These are phyloP conservation scores for Heteropelma amictum DNA, from an alignment of 2,888 invertebrate species.

Conservation along the genomic window DNA sequence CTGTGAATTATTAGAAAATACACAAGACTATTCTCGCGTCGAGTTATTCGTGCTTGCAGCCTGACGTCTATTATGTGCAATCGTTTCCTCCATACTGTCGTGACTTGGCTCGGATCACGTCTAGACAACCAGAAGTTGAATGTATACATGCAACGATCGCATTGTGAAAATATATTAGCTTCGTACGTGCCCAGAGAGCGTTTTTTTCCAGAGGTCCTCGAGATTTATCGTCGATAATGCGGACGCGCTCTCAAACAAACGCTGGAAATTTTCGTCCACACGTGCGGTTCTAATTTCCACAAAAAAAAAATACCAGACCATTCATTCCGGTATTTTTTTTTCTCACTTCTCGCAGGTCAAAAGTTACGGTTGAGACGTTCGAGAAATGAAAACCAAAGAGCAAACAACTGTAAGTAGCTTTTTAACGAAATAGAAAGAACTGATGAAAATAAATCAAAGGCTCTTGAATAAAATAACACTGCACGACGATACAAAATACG, in stretches of 20 bases:
- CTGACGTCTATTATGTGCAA: neutral
- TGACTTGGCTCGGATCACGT: neutral
- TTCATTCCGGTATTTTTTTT: neutral
- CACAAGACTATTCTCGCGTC: neutral
- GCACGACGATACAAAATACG: no score
- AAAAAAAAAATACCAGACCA: no score
- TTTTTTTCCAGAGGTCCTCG: neutral
- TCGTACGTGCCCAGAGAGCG: slow-evolving; percentile 39
- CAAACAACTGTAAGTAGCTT: no score
- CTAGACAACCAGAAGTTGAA: neutral
- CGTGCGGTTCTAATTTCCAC: slow-evolving; percentile 22
- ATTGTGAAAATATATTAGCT: slow-evolving; percentile 28
- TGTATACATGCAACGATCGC: slow-evolving; percentile 3
- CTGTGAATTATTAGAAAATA: slow-evolving; percentile 1
- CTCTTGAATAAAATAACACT: no score
- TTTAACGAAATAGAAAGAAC: no score
- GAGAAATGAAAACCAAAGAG: no score
- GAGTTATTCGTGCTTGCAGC: neutral
- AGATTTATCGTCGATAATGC: slow-evolving; percentile 36
- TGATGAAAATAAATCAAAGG: no score
- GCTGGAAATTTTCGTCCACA: slow-evolving; percentile 12
- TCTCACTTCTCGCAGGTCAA: neutral
- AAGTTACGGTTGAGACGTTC: no score
- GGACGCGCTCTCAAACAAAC: slow-evolving; percentile 1
- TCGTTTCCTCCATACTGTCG: neutral